Evolutionary conservation across 2,113 vertebrate genomes (phyloP), one percentile per base, ranked within the genome.

Genomic region (Phalacrocorax pelagicus): DNA sequence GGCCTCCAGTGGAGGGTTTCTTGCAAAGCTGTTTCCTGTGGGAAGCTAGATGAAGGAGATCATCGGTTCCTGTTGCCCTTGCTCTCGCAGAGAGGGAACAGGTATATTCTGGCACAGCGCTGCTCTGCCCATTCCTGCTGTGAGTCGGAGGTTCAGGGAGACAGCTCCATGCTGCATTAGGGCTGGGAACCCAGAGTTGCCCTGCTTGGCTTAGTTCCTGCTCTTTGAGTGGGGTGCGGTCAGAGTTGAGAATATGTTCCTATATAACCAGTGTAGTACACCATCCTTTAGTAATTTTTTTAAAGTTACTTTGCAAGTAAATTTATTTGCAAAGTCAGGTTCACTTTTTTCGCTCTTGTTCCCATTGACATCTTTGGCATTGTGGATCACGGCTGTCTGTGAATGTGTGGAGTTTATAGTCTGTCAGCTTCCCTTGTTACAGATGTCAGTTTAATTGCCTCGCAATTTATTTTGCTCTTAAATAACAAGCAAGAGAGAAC

Each of bases 101-200:
- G 71, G 40, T 8, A 0, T 2, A 0, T 54, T 30, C 8, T 15
- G 57, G 74, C 11, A 61, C 29, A n/a, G 58, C 4, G 6, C 61
- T 80, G 73, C 66, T 47, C 81, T 79, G 18, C 19, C 57, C n/a
- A 0, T 5, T 44, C 46, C 83, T 86, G 75, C 82, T 72, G 71
- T 1, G 7, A 34, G 30, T 5, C 0, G 0, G 55, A 52, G 59
- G 47, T 32, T 6, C 6, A 3, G 29, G 65, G 62, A 36, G 5
- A 5, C 0, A 0, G 46, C 58, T 78, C 84, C 1, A 0, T 10
- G 69, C 44, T 3, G 2, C 0, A 0, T 20, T 29, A 16, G 52
- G 38, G n/a, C 55, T 44, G 63, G 86, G 80, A 58, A 81, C 7
- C 55, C 2, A 2, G 55, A 63, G 26, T 27, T 77, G 62, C 77